These are phyloP conservation scores for Hoplias malabaricus DNA, from an alignment of 2,113 vertebrate species.

Conservation along the genomic window DNA sequence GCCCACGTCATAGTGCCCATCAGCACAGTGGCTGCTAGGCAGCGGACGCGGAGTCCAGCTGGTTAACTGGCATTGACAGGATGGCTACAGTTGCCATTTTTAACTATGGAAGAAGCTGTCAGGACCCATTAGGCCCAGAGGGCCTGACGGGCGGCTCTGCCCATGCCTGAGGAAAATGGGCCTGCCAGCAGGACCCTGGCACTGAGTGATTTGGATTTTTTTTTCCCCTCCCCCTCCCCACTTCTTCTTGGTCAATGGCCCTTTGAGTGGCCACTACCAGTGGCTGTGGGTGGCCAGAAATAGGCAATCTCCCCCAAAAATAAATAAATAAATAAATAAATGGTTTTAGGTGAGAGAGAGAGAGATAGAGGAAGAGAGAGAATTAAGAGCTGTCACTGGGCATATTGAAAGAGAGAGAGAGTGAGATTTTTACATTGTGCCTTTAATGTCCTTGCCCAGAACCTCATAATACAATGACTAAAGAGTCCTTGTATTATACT, in stretches of 20 bases:
- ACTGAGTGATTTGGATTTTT: slow-evolving; percentile 43
- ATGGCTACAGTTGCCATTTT: slow-evolving; percentile 48
- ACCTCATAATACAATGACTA: neutral
- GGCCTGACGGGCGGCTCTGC: slow-evolving; percentile 37
- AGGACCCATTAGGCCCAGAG: slow-evolving; percentile 49
- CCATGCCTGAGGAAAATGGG: slow-evolving; percentile 44
- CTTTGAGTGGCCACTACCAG: slow-evolving; percentile 29
- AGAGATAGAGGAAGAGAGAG: slow-evolving; percentile 9
- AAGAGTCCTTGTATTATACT: slow-evolving; percentile 4
- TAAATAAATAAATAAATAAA: neutral
- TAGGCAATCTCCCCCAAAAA: neutral
- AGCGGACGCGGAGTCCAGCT: slow-evolving; percentile 42
- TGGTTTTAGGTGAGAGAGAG: neutral
- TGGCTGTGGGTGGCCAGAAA: neutral
- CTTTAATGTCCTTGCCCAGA: neutral
- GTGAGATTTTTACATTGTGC: neutral
- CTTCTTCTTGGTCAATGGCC: neutral
- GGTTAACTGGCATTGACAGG: slow-evolving; percentile 46
- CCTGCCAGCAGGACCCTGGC: slow-evolving; percentile 42
- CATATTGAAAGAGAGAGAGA: neutral
- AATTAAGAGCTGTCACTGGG: slow-evolving; percentile 21
- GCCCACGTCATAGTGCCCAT: slow-evolving; percentile 10
- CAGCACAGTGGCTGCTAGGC: slow-evolving; percentile 25
- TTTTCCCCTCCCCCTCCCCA: too few relatives aligned
- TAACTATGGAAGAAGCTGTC: slow-evolving; percentile 41